These are phyloP conservation scores for Drosophila sucinea DNA, from an alignment of 1,140 invertebrate species.

Conservation along the genomic window DNA sequence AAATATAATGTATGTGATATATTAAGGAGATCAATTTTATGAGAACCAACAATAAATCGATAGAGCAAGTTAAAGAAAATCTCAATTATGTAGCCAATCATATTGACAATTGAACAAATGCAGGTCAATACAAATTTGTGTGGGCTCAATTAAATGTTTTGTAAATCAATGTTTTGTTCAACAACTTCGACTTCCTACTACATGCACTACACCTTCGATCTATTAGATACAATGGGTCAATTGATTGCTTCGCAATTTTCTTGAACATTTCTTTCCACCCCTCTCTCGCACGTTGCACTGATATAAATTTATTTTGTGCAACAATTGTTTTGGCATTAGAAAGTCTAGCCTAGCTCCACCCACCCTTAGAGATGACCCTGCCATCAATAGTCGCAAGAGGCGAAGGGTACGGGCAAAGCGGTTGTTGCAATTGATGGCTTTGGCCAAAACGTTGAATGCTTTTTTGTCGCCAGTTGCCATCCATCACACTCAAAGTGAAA, in stretches of 20 bases:
- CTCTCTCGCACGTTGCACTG: conserved; percentile 6
- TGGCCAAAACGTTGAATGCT: conserved; percentile 10
- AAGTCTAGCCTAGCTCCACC: conserved; percentile 16
- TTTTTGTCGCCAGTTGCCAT: conserved; percentile 39
- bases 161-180: not conserved
- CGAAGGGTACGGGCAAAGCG: conserved; percentile 3
- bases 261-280: conserved; percentile 31
- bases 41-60: not conserved
- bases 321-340: conserved; percentile 66
- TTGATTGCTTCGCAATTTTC: conserved; percentile 29
- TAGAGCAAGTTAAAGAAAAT: not conserved
- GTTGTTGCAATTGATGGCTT: conserved; percentile 27
- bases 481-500: conserved; percentile 62
- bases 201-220: not conserved
- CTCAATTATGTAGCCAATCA: not conserved
- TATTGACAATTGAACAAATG: not conserved
- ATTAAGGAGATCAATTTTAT: too few species aligned
- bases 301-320: conserved; percentile 45
- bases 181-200: too few species aligned
- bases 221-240: conserved; percentile 17
- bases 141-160: not conserved
- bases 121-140: not conserved
- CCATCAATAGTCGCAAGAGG: too few species aligned
- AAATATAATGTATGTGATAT: too few species aligned
- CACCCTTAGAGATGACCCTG: conserved; percentile 5